These are phyloP conservation scores for Piezodorus guildinii DNA, from an alignment of 1,140 invertebrate species.

Conservation along the genomic window DNA sequence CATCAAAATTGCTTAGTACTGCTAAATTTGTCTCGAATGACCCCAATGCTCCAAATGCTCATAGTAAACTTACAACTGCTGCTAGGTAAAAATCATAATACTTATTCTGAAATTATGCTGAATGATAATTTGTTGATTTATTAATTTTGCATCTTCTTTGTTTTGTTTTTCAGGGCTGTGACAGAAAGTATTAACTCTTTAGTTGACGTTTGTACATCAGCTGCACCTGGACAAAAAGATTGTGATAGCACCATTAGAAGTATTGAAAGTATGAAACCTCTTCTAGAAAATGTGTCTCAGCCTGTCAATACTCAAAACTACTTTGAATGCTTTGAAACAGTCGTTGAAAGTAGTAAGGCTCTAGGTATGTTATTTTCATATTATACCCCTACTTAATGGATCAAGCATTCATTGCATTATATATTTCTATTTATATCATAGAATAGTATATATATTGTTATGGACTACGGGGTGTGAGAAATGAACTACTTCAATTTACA, in stretches of 20 bases:
- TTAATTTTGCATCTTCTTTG: not conserved
- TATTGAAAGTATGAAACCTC: conserved; percentile 70
- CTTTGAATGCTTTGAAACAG: conserved; percentile 86
- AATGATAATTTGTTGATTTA: not conserved
- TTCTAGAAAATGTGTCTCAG: conserved; percentile 77
- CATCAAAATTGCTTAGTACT: conserved; percentile 73
- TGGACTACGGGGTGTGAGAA: no score
- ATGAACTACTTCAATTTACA: no score
- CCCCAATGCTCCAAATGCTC: conserved; percentile 76
- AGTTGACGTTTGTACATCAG: conserved; percentile 58
- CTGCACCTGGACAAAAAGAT: conserved; percentile 80
- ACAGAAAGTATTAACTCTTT: conserved; percentile 88
- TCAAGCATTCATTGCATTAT: no score
- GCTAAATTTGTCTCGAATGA: conserved; percentile 83
- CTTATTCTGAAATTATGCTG: not conserved
- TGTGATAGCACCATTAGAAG: conserved; percentile 92
- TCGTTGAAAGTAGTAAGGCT: conserved; percentile 86
- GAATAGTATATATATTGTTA: no score
- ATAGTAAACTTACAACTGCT: conserved; percentile 75
- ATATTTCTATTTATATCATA: no score
- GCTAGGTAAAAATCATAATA: conserved; percentile 44
- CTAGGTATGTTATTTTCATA: conserved; percentile 39
- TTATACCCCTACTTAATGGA: no score
- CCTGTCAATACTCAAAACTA: conserved; percentile 81
- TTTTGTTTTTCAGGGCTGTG: conserved; percentile 43